Evolutionary conservation across 2,113 vertebrate species (phyloP).

Genomic region (Pelecanus crispus): DNA sequence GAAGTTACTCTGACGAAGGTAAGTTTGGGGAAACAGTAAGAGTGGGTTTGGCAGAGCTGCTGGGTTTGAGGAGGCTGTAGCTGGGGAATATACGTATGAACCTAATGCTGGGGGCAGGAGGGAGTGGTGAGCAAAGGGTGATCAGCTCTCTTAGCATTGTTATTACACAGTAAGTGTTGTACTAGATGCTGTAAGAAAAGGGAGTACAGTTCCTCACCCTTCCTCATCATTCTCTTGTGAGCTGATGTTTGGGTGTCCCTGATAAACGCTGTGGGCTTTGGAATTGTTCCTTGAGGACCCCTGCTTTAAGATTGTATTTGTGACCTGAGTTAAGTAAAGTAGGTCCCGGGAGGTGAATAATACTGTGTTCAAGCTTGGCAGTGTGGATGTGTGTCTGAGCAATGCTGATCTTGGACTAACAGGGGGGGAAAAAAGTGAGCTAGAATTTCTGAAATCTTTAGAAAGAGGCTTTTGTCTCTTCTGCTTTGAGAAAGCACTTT

Average conservation of each 20-base stretch:
- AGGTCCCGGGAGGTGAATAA: background rate
- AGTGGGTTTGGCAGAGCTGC: background rate
- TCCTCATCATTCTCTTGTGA: background rate
- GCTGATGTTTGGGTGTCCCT: background rate
- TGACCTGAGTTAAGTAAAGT: background rate
- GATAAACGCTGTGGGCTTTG: background rate
- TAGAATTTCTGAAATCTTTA: background rate
- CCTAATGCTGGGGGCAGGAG: too few species aligned
- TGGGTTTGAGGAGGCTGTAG: background rate
- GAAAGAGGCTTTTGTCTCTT: background rate
- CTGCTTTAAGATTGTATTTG: background rate
- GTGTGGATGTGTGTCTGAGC: background rate
- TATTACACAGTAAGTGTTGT: background rate
- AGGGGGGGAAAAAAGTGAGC: background rate
- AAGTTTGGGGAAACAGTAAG: background rate
- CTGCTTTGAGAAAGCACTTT: background rate
- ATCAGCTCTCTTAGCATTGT: background rate
- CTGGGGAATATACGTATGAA: background rate
- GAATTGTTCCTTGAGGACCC: background rate
- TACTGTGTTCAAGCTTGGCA: background rate
- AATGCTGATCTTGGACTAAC: background rate
- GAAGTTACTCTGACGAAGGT: background rate
- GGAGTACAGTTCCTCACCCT: background rate
- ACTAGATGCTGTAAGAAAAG: background rate
- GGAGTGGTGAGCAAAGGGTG: background rate